Conservation (phyloP, 2,113 vertebrate species). For the Rhabdornis inornatus region DNA sequence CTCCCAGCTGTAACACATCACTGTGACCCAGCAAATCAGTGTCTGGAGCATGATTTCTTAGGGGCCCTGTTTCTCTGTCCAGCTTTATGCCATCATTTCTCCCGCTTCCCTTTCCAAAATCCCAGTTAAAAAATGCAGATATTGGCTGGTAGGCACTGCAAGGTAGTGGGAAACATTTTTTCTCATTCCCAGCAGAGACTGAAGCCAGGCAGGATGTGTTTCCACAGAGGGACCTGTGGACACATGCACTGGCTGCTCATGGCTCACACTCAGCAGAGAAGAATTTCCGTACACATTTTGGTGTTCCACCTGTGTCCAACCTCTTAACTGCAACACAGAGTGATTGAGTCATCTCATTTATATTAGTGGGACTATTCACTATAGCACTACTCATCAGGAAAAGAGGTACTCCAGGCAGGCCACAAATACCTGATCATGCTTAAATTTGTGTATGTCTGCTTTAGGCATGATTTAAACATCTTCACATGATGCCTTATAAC, state of each 20-base stretch:
- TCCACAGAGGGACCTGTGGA: background rate
- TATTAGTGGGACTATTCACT: background rate
- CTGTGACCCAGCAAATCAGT: background rate
- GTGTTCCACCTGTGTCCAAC: constrained; percentile 6
- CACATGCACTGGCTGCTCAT: background rate
- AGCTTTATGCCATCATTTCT: background rate
- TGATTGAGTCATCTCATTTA: background rate
- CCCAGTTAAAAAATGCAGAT: background rate
- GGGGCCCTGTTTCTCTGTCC: background rate
- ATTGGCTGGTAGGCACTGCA: background rate
- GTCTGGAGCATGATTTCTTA: background rate
- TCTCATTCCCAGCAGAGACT: background rate
- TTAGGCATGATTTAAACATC: background rate
- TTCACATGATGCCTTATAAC: background rate
- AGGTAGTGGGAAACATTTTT: background rate
- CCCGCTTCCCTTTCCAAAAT: background rate
- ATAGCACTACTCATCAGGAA: background rate
- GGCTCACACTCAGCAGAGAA: constrained; percentile 13
- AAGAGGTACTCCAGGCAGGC: background rate
- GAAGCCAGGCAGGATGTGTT: background rate
- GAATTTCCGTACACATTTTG: constrained; percentile 7
- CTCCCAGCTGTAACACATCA: background rate
- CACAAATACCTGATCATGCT: background rate
- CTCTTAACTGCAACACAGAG: background rate
- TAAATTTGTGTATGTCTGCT: background rate